Evolutionary conservation across 2,888 invertebrate species (phyloP).

Genomic region (Nesidiocoris tenuis): DNA sequence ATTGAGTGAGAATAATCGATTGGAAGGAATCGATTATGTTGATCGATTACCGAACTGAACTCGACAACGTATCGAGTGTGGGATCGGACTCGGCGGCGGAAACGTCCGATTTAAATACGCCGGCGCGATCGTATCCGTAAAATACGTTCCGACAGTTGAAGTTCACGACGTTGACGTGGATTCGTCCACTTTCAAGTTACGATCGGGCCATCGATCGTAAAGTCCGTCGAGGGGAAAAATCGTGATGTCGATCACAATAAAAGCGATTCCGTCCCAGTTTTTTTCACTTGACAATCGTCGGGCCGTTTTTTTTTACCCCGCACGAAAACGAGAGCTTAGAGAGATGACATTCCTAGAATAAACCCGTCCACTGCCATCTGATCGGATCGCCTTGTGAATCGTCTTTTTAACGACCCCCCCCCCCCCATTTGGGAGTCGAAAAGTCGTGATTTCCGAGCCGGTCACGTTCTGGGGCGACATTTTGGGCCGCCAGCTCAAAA

Average conservation of each 20-base stretch:
- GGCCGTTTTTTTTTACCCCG: neutral
- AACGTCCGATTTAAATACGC: neutral
- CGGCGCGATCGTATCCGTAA: neutral
- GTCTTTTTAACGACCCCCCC: constrained; percentile 5
- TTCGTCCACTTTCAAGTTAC: neutral
- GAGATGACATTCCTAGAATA: constrained; percentile 13
- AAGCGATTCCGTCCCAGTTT: neutral
- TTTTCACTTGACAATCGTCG: neutral
- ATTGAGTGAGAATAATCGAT: too few relatives aligned
- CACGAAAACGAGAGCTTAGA: constrained; percentile 19
- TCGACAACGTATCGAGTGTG: neutral
- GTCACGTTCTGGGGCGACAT: constrained; percentile 29
- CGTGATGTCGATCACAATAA: constrained; percentile 10
- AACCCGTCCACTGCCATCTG: neutral
- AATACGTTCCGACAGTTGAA: neutral
- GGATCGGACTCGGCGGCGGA: neutral
- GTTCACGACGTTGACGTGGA: neutral
- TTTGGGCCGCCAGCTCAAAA: constrained; percentile 2
- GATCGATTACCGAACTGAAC: neutral
- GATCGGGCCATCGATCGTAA: neutral
- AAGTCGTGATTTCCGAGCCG: constrained; percentile 24
- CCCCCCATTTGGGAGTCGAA: neutral
- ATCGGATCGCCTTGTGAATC: neutral
- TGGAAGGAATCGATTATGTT: too few relatives aligned
- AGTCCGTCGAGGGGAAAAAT: constrained; percentile 3